Evolutionary conservation across 2,113 vertebrate genomes (phyloP), one percentile per base, ranked within the genome.

Genomic region (Seriola quinqueradiata): DNA sequence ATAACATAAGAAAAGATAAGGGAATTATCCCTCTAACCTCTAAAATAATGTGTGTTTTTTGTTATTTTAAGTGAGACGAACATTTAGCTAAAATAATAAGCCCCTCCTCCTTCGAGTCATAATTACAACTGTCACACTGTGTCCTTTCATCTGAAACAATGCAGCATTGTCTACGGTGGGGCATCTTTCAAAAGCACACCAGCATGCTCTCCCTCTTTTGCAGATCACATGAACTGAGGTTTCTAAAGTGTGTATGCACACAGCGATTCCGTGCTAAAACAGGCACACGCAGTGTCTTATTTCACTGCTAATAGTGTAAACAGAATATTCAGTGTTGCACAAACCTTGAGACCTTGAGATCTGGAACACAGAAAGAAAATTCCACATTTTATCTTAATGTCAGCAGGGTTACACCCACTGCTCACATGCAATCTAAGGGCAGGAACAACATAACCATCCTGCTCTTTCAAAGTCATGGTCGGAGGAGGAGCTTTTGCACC

Each of bases 61-160:
- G 5, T 11, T 42, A 70, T 85, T 76, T 81, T 77, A 77, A 79
- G 40, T 6, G 67, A 80, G 79, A 84, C 73, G 67, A 89, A 90
- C 46, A 87, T 87, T 93, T 89, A 77, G 68, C 85, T 89, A 81
- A 70, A 84, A 72, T 70, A 67, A 67, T 73, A 75, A 48, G 59
- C 44, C 52, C 75, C 70, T 8, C 38, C 38, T 8, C 61, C 84
- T 85, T 66, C 32, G 54, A 87, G 87, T 85, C 80, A 86, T 87
- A 89, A 88, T 94, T 91, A 85, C 59, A 88, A 75, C 87, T 70
- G 64, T 92, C 75, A 93, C 89, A 93, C 84, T 85, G 83, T 48
- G 81, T 85, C 75, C 84, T 84, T 94, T 95, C 90, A 90, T 91
- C 44, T 86, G 50, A 88, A 78, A 96, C 93, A 96, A 95, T 89